Evolutionary conservation across 2,797 vertebrate species (phyloP).

Genomic region (Acanthopagrus latus): DNA sequence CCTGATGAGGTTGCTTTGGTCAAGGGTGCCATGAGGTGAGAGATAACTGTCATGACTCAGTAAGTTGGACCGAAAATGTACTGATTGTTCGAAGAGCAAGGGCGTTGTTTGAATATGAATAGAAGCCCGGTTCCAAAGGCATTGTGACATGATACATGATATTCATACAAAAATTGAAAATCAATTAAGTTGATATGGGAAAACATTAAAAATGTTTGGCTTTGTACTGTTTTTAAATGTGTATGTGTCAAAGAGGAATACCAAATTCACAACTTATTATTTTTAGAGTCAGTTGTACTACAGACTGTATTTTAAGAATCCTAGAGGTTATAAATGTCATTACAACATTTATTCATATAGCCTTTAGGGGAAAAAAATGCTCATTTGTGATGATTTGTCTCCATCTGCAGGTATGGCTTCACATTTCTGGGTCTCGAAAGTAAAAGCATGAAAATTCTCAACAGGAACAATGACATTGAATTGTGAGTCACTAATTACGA

Average conservation of each 20-base stretch:
- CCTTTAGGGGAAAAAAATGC: not conserved
- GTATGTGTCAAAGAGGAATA: no score
- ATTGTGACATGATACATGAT: no score
- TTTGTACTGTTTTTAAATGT: no score
- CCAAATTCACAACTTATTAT: no score
- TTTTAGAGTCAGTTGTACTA: not conserved
- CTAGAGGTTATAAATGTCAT: not conserved
- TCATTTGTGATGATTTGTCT: conserved; percentile 61
- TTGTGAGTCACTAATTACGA: conserved; percentile 85
- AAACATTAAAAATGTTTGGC: no score
- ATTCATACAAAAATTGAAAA: no score
- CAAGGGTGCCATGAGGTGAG: conserved; percentile 95
- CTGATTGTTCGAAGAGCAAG: not conserved
- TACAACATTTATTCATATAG: not conserved
- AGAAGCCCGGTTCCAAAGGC: no score
- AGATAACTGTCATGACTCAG: not conserved
- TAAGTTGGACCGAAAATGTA: not conserved
- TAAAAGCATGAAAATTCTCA: conserved; percentile 91
- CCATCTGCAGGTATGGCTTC: conserved; percentile 92
- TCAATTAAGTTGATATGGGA: no score
- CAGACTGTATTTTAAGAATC: not conserved
- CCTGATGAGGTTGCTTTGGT: conserved; percentile 97
- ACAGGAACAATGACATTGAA: conserved; percentile 92
- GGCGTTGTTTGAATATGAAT: not conserved
- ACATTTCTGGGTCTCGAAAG: conserved; percentile 94